A percentile compares a stretch with the other conserved stretches of the same genome.
These are phyloP conservation scores for Nasonia longicornis DNA, from an alignment of 1,140 invertebrate genomes.

Conservation along the genomic window DNA sequence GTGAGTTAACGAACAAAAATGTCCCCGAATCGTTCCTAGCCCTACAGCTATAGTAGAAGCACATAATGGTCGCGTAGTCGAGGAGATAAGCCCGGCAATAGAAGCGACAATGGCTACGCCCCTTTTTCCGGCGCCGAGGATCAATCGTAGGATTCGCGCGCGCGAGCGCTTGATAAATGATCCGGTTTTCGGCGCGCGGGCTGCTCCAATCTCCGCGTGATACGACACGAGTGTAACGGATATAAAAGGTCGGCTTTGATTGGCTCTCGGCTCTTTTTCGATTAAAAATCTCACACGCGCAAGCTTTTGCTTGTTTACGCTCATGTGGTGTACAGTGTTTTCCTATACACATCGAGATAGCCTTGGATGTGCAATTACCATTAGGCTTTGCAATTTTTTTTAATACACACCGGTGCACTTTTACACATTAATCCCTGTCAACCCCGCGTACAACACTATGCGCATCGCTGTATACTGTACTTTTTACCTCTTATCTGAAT, in stretches of 20 bases:
- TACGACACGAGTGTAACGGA: not conserved
- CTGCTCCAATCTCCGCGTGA: not conserved
- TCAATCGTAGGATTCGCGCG: constrained; percentile 19
- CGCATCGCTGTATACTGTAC: not conserved
- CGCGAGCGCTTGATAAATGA: constrained; percentile 37
- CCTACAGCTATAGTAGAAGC: not conserved
- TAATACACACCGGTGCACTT: not conserved
- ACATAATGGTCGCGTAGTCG: not conserved
- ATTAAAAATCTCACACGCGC: too few species aligned
- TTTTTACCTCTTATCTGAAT: not conserved
- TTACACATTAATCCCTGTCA: not conserved
- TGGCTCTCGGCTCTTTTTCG: not conserved
- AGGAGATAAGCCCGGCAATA: constrained; percentile 21
- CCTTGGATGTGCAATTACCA: not conserved
- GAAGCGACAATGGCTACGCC: constrained; percentile 19
- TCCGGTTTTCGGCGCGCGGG: not conserved
- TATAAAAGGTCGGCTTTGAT: constrained; percentile 9
- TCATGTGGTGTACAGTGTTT: not conserved
- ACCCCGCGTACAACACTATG: not conserved
- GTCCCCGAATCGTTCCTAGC: not conserved
- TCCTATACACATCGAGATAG: not conserved
- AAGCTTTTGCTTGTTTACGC: too few species aligned
- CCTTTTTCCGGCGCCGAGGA: not conserved
- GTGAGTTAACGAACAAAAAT: not conserved
- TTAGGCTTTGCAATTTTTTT: not conserved